Base-by-base conservation (phyloP, 2,113 vertebrate genomes). In the Anoplopoma fimbria region DNA sequence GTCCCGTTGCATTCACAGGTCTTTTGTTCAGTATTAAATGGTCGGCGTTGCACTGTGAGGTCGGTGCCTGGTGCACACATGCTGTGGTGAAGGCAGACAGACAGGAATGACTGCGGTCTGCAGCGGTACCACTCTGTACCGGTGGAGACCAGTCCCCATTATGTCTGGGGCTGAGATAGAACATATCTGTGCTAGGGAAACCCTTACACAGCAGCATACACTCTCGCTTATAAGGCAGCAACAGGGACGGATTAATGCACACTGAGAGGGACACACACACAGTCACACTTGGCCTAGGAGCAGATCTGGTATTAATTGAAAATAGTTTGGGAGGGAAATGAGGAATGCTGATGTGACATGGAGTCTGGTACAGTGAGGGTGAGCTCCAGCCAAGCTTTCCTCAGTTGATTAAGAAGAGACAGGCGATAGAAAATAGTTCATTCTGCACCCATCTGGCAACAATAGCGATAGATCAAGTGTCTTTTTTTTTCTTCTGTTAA, bases 61-160 rank as follows among this genome's bases (percentile, higher is more conserved):
- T 89, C 25, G 84, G 88, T 90, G 87, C 86, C 91, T 93, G 89
- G 90, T 84, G 82, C 88, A 69, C 85, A 83, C 58, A 78, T 86
- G 84, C 64, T 79, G 65, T 6, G 70, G 69, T 55, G 49, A 70
- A 49, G 27, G 73, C 77, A 89, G 75, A 53, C 88, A 89, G 86
- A 85, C 86, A 88, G 86, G 86, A 93, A 88, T 92, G 91, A 88
- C 57, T 88, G 78, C n/a, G 79, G 71, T 81, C 80, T 82, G 75
- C 79, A 84, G 86, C 36, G 29, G 92, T 94, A 92, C 93, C 93
- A 87, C 84, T 86, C 90, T 80, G 89, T 91, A 83, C 91, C 75
- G 69, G 84, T 34, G 75, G 70, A 91, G 72, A 87, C 82, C 70
- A 84, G 81, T 69, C 73, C 64, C 83, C 82, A 82, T 89, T 88